Conservation (phyloP, 2,888 invertebrate species). For the Sisyra terminalis region DNA sequence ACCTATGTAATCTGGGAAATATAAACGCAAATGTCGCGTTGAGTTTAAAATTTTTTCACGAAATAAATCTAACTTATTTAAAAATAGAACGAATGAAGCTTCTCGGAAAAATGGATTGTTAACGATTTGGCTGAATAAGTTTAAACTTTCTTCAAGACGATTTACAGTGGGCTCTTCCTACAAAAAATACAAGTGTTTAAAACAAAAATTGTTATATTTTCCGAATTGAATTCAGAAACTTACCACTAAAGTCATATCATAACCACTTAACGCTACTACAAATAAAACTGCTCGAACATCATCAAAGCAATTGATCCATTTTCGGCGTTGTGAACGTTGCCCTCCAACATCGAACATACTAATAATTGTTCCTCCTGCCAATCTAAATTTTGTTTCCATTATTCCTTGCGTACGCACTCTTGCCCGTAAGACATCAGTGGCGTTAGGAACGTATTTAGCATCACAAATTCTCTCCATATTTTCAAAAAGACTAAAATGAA, state of each 20-base stretch:
- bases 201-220: neutral
- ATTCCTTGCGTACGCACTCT: constrained; percentile 47
- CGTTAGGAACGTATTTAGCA: constrained; percentile 42
- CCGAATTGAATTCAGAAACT: constrained; percentile 13
- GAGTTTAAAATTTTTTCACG: constrained; percentile 45
- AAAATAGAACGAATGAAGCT: constrained; percentile 42
- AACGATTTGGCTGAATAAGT: constrained; percentile 43
- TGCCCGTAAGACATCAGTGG: constrained; percentile 43
- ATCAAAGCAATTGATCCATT: constrained; percentile 53
- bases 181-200: constrained; percentile 1
- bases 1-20: constrained; percentile 41
- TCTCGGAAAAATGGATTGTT: constrained; percentile 45
- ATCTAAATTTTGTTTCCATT: constrained; percentile 46
- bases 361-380: constrained; percentile 37
- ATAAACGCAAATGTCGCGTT: constrained; percentile 38
- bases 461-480: constrained; percentile 47
- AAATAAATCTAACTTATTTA: constrained; percentile 48
- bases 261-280: constrained; percentile 46
- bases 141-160: constrained; percentile 43
- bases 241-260: constrained; percentile 44
- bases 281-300: constrained; percentile 44
- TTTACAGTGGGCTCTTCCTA: constrained; percentile 42
- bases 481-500: constrained; percentile 40
- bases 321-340: constrained; percentile 43
- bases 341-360: constrained; percentile 51